Base-by-base conservation (phyloP, 1,140 invertebrate genomes). In the Cataglyphis hispanica region DNA sequence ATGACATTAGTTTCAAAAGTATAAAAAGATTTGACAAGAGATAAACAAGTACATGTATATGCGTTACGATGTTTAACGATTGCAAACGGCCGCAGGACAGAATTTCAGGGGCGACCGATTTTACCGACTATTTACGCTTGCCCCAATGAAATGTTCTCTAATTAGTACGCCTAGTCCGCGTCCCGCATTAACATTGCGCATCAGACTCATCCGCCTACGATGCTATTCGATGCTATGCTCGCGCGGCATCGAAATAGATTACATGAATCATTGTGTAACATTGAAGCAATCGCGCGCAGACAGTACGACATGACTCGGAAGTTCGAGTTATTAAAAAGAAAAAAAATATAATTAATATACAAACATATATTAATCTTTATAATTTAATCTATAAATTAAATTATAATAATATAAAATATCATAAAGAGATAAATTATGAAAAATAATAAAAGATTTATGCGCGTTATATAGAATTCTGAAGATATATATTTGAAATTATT, bases 131-230 rank as follows among this genome's bases (percentile, higher is more conserved):
- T 83, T 83, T 83, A 83, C 78, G 78, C 67, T 56, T 37, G 25
- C 72, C 37, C 67, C 72, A 74, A 83, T 83, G 78, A 83, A 83
- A 74, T 83, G 60, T 83, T 37, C 78, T n/a, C 53, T 83, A 83
- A 83, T 83, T 83, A 83, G 78, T 74, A 83, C 78, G 78, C 78
- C 78, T 74, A 74, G 72, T 83, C 53, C 53, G 67, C 53, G 67
- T 61, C 37, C 67, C 27, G 37, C 78, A 83, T 83, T 83, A 83
- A 83, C 78, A 81, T 81, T 70, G 77, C 77, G 22, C 22, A 70
- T 56, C 50, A 67, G 63, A 25, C 70, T 72, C 78, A 72, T 83
- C 37, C n/a, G 78, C 78, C 67, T 83, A 83, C 25, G n/a, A 56
- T 69, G 40, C 19, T 74, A 83, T 74, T 74, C 67, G 50, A 60